Conservation (phyloP, 2,888 invertebrate genomes). For the Lepidocyrtinus sp. region DNA sequence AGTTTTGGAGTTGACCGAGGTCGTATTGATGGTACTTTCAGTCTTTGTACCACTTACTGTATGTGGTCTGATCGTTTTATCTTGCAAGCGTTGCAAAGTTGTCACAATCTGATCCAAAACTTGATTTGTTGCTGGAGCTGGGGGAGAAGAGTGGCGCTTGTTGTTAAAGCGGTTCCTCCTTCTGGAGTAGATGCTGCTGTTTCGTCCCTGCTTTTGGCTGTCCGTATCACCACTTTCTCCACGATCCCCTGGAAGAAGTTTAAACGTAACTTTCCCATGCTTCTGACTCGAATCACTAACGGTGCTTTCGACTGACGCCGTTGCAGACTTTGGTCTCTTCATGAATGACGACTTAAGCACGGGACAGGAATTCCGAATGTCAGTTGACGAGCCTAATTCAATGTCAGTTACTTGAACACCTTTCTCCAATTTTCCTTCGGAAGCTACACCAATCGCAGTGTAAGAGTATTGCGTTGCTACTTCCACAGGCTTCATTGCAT, state of each 20-base stretch:
- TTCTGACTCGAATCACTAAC: not conserved
- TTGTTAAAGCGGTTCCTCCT: not conserved
- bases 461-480: not conserved
- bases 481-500: not conserved
- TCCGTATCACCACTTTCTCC: constrained; percentile 21
- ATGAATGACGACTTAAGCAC: not conserved
- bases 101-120: constrained; percentile 10
- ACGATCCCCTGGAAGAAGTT: not conserved
- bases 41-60: too few relatives aligned
- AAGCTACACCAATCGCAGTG: not conserved
- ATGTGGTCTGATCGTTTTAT: constrained; percentile 13
- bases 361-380: not conserved
- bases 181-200: too few relatives aligned
- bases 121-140: not conserved
- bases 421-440: not conserved
- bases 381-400: not conserved
- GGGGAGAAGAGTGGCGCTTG: not conserved
- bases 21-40: constrained; percentile 4
- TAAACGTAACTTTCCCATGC: not conserved
- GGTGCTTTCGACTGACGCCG: constrained; percentile 6
- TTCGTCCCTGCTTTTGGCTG: too few relatives aligned
- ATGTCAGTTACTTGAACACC: not conserved
- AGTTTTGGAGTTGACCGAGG: too few relatives aligned
- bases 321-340: constrained; percentile 37
- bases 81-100: constrained; percentile 26